Base-by-base conservation (phyloP, 2,113 vertebrate species). In the Puntigrus tetrazona region DNA sequence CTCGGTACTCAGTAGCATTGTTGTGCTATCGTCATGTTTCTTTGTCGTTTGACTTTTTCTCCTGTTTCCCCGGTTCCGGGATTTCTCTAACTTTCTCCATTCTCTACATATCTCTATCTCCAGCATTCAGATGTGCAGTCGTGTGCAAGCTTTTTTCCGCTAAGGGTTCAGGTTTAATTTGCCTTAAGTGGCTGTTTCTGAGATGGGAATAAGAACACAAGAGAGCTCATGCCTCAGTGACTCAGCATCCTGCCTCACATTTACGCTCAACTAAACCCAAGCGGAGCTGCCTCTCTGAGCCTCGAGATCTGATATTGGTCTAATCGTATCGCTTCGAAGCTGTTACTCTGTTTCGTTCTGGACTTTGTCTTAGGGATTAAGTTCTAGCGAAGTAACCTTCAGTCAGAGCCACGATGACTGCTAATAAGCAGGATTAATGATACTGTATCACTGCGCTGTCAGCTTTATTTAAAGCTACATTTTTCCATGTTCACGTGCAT, bases 81-180 rank as follows among this genome's bases (percentile, higher is more conserved):
- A 78, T 38, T 20, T 45, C 4, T 55, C 85, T 50, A 36, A 25
- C 31, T 1, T 1, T 14, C 38, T 22, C 38, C 10, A 25, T 74
- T 31, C 50, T 41, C 57, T 63, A 36, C 50, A 6, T 90, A 96
- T 96, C 89, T 93, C 95, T 0, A 78, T 93, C 8, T 86, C 94
- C 87, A 91, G 93, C 27, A 13, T 67, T 82, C 31, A 72, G 61
- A 85, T 82, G 73, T 70, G 72, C 72, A 77, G 52, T 69, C 43
- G n/a, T 82, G 52, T 82, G 79, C 14, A 29, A 59, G n/a, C 36
- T 31, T 65, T 57, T 77, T 84, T 82, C 27, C 2, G 4, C 47
- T n/a, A 75, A 45, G 20, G 57, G 47, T 36, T 55, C 14, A 41
- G 45, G 27, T 69, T 69, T 67, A 77, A 69, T 41, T 27, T 78